Evolutionary conservation across 2,113 vertebrate species (phyloP), one percentile per base, ranked within the genome.

Genomic region (Microtus montanus): DNA sequence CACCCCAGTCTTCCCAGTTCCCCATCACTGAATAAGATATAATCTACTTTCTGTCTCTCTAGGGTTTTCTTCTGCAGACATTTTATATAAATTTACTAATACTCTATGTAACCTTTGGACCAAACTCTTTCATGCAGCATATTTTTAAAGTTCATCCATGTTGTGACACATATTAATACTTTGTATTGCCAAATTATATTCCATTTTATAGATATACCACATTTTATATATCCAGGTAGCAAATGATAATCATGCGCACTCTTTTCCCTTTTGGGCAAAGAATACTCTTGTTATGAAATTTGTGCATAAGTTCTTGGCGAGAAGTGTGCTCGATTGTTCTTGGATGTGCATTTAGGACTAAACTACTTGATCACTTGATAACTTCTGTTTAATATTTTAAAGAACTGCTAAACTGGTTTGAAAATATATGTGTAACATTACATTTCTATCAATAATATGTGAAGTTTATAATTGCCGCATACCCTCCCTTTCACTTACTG

Each of bases 101-200:
- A 49, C 0, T 47, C 1, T 78, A 17, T 5, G 20, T 85, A 41
- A 1, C 14, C 58, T 82, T 77, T 78, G 3, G 5, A 52, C 64
- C 79, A 52, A 38, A 86, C 75, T 41, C 77, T 82, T 83, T 94
- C 52, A 24, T 30, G 38, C 20, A 28, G 68, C 49, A 0, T 41
- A 7, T 77, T 92, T 93, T 79, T 64, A 97, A 44, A 26, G 28
- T 85, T 95, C 20, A 19, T 41, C 33, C 41, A 52, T 88, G 38
- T 83, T 87, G 28, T 71, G 24, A 38, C 80, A 47, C 63, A 0
- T 19, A 35, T 94, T 22, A 80, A 33, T 68, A 12, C 44, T 71
- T 73, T 93, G 58, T 26, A 52, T 35, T 83, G 58, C 49, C 41
- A 91, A 47, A 63, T 73, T 33, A 47, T 58, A 71, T 22, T 68